Evolutionary conservation across 2,888 invertebrate genomes (phyloP), one percentile per base, ranked within the genome.

Genomic region (Dynastes hyllus): DNA sequence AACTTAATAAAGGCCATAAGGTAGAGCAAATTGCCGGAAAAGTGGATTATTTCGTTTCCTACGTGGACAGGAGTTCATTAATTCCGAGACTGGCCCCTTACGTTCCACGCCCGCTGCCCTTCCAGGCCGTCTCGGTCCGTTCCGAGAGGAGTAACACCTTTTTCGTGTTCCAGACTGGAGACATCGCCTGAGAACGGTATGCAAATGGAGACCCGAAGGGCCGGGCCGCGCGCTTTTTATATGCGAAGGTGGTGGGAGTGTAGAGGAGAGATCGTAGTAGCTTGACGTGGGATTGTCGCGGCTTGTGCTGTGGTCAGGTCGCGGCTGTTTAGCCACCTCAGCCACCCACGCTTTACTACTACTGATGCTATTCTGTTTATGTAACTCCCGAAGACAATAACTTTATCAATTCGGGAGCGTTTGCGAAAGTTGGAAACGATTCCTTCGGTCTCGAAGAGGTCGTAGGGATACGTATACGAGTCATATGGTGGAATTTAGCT

Each of bases 31-130:
- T 88, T 87, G 88, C 86, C 83, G 87, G 87, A 87, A 88, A 88
- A 88, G 88, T 88, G 87, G 87, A 88, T 88, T 88, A 88, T 87
- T 87, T 87, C 86, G 86, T 87, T 87, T 85, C 84, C 85, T 87
- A 87, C 87, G 88, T 88, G 88, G 87, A 88, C 88, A 86, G 87
- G 85, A 87, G 87, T 88, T 88, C 88, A 89, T 89, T 89, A 89
- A 88, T 89, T 88, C 88, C 81, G 84, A 51, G 61, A 63, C 79
- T 78, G 77, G 82, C 81, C 80, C 67, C 80, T 81, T 79, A 78
- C 78, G 70, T 81, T 81, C 75, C 78, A 79, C 79, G 77, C 78
- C 80, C 58, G 66, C 70, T 37, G 53, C 58, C 77, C 40, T 16
- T 37, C 11, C 78, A 37, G 29, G 76, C 78, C 79, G 77, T 81